These are phyloP conservation scores for Eupristina koningsbergeri DNA, from an alignment of 1,140 invertebrate genomes.

Conservation along the genomic window DNA sequence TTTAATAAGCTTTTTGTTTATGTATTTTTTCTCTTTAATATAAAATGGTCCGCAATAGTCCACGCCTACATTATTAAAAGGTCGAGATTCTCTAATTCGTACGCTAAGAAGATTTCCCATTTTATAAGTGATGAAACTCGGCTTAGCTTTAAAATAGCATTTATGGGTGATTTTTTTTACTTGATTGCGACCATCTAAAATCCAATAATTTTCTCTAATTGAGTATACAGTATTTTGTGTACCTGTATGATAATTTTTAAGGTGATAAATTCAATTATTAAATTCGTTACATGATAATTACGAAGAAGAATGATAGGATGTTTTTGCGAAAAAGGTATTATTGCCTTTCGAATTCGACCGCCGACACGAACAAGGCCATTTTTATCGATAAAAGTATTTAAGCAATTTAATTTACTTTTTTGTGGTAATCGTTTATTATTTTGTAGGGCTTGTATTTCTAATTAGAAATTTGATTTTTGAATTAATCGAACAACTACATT, in stretches of 20 bases:
- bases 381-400: constrained; percentile 13
- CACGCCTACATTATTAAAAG: too few species aligned
- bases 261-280: constrained; percentile 3
- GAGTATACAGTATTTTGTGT: constrained; percentile 7
- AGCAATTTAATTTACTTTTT: not conserved
- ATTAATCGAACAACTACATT: not conserved
- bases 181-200: not conserved
- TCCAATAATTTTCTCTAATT: not conserved
- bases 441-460: not conserved
- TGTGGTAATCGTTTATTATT: too few species aligned
- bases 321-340: not conserved
- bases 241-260: not conserved
- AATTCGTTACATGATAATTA: not conserved
- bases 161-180: not conserved
- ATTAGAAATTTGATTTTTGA: not conserved
- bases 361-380: constrained; percentile 14
- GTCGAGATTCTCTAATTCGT: not conserved
- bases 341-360: not conserved
- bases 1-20: not conserved
- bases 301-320: not conserved
- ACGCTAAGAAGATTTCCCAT: not conserved
- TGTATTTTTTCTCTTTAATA: too few species aligned
- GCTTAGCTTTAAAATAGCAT: constrained; percentile 5
- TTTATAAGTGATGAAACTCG: not conserved
- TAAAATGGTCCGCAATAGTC: too few species aligned